Evolutionary conservation across 2,888 invertebrate genomes (phyloP), one percentile per base, ranked within the genome.

Genomic region (Acanthopleura granulata): DNA sequence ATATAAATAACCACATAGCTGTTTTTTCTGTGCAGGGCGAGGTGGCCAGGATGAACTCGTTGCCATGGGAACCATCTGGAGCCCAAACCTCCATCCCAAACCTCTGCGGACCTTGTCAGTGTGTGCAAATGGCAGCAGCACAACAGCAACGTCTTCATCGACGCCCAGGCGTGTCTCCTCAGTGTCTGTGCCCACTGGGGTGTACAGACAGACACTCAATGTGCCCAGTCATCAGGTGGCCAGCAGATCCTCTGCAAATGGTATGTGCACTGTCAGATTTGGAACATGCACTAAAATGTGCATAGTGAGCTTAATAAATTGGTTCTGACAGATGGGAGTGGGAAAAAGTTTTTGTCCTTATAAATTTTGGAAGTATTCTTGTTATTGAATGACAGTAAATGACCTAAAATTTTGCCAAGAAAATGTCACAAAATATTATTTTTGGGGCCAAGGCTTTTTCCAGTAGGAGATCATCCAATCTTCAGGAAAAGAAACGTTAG

Each of bases 31-130:
- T 57, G 18, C 9, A 66, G 66, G 66, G 22, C 1, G 66, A 27
- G 49, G 50, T 49, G 40, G 71, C 40, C 71, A 71, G 25, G 87
- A 87, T 74, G 85, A 87, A 76, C 79, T 87, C 49, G 83, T 87
- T 77, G 87, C 87, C 62, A 87, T 85, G 86, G 87, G 86, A 73
- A 86, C 87, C 49, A 73, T 86, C 30, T 87, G 86, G 85, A 86
- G 82, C 75, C 86, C 86, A 29, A 85, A 82, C 76, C 16, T 66
- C 27, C 66, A 66, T 16, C 66, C 22, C 16, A 66, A 66, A 66
- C 66, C 66, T 6, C 6, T 66, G 16, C 22, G 66, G 25, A 66
- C 66, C 15, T 27, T 66, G 15, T 66, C 66, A 22, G 66, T 66
- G 18, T 66, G 66, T 25, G 14, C 66, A 22, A 66, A 66, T 27